These are phyloP conservation scores for Papilio polytes DNA, from an alignment of 1,140 invertebrate species.

Conservation along the genomic window DNA sequence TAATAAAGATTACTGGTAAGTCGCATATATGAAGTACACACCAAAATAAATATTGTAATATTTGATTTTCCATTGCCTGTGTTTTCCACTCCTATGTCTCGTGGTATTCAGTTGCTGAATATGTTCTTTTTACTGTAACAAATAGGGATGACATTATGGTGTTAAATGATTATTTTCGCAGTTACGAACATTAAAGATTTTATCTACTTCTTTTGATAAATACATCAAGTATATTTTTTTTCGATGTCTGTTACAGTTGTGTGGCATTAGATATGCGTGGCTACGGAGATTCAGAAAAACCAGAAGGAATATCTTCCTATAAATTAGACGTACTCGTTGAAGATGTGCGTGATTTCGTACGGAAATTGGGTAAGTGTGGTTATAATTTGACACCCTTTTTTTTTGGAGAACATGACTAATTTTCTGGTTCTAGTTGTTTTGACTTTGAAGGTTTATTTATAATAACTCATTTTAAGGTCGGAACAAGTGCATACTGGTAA, in stretches of 20 bases:
- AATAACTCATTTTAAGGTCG: slow-evolving; percentile 65
- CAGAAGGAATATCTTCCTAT: slow-evolving; percentile 84
- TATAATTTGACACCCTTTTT: background rate
- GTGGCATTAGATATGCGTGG: slow-evolving; percentile 89
- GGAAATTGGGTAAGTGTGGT: slow-evolving; percentile 80
- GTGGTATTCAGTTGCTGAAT: background rate
- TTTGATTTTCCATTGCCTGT: background rate
- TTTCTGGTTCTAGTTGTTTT: background rate
- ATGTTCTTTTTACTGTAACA: too few species aligned
- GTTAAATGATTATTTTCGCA: background rate
- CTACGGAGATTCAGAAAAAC: slow-evolving; percentile 88
- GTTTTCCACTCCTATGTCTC: background rate
- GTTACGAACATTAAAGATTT: background rate
- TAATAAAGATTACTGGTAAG: slow-evolving; percentile 86
- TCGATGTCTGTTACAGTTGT: slow-evolving; percentile 81
- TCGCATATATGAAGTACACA: background rate
- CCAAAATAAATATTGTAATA: background rate
- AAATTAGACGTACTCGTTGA: slow-evolving; percentile 82
- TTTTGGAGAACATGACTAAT: background rate
- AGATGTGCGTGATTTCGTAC: slow-evolving; percentile 86
- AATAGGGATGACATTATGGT: background rate
- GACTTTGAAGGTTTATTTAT: background rate
- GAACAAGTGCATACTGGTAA: slow-evolving; percentile 85
- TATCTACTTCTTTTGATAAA: background rate
- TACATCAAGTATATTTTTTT: background rate